Conservation (phyloP, 2,888 invertebrate genomes). For the Hypselothyrea guttata region DNA sequence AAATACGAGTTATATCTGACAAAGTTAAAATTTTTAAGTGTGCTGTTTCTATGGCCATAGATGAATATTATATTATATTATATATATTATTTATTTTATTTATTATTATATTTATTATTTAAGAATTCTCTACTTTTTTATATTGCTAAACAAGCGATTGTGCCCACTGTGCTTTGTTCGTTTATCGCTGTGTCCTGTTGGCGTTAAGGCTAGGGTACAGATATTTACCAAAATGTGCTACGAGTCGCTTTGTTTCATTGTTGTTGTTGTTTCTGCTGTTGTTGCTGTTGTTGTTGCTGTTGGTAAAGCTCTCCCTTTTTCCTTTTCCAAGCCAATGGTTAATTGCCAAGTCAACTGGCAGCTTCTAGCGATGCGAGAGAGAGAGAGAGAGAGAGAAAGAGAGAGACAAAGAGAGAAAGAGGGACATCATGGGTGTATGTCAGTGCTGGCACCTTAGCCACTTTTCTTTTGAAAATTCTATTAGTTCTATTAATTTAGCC, state of each 20-base stretch:
- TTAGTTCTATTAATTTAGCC: too few relatives aligned
- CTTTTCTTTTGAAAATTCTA: too few relatives aligned
- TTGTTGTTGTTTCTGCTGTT: slow-evolving; percentile 18
- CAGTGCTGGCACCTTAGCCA: too few relatives aligned
- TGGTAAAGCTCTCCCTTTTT: slow-evolving; percentile 67
- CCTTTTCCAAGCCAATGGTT: slow-evolving; percentile 73
- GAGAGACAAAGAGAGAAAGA: slow-evolving; percentile 17
- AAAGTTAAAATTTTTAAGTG: too few relatives aligned
- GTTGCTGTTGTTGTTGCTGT: slow-evolving; percentile 22
- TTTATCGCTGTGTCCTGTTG: slow-evolving; percentile 21
- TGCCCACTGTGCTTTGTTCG: slow-evolving; percentile 1
- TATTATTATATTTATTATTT: too few relatives aligned
- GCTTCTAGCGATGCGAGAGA: slow-evolving; percentile 33
- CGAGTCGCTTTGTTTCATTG: slow-evolving; percentile 35
- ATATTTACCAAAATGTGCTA: slow-evolving; percentile 51
- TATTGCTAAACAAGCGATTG: neutral
- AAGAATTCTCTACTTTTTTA: neutral
- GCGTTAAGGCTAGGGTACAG: slow-evolving; percentile 40
- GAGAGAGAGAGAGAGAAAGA: slow-evolving; percentile 15
- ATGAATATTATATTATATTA: too few relatives aligned
- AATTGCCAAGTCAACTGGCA: slow-evolving; percentile 78
- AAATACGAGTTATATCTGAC: too few relatives aligned
- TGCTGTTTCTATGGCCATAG: too few relatives aligned
- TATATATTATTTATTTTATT: too few relatives aligned
- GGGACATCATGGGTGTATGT: too few relatives aligned